A percentile compares a stretch with the other conserved stretches of the same genome.
Conservation (phyloP, 2,797 vertebrate species). For the Coregonus suidteri region DNA sequence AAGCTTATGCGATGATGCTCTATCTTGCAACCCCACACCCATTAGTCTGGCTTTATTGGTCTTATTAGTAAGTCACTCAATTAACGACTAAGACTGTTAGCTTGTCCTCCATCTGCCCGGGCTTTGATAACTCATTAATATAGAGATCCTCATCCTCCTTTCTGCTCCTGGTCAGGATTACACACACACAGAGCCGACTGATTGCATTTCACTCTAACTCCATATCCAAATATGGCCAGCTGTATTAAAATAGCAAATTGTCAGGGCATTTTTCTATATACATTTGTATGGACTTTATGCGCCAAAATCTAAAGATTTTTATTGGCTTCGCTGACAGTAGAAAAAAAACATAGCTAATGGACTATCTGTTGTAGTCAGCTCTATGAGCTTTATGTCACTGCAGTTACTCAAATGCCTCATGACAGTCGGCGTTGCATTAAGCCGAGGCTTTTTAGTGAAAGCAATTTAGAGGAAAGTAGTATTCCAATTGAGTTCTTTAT, state of each 20-base stretch:
- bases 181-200: conserved; percentile 43
- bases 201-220: conserved; percentile 65
- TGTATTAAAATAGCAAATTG: conserved; percentile 67
- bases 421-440: conserved; percentile 62
- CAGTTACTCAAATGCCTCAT: conserved; percentile 68
- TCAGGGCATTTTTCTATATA: conserved; percentile 54
- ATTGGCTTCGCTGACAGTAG: conserved; percentile 48
- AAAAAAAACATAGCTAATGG: conserved; percentile 64
- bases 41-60: conserved; percentile 58
- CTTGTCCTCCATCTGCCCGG: conserved; percentile 75
- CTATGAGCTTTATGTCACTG: conserved; percentile 69
- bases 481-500: conserved; percentile 63
- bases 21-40: conserved; percentile 57
- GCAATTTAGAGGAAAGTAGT: conserved; percentile 65
- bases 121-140: conserved; percentile 81
- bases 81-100: conserved; percentile 71
- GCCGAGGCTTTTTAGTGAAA: conserved; percentile 69
- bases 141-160: conserved; percentile 66
- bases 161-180: conserved; percentile 75
- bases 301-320: conserved; percentile 67
- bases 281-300: conserved; percentile 33
- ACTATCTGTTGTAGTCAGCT: conserved; percentile 72
- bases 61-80: conserved; percentile 74
- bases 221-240: conserved; percentile 55
- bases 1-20: conserved; percentile 40